A percentile compares a stretch with the other conserved stretches of the same genome.
Evolutionary conservation across 2,113 vertebrate genomes (phyloP).

Genomic region (Polypterus bichir): DNA sequence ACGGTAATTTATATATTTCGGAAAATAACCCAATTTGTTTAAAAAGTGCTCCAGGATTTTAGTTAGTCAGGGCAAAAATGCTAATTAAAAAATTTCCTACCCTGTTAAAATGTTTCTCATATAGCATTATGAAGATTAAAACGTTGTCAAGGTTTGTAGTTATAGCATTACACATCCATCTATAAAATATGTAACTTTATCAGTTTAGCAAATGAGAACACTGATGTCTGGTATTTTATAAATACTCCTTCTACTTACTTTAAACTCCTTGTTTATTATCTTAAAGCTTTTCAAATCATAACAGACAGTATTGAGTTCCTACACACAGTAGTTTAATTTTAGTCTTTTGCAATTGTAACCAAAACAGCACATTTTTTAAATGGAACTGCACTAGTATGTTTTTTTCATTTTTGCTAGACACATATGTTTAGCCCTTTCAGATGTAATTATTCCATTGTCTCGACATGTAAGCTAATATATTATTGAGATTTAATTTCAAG

Average conservation of each 20-base stretch:
- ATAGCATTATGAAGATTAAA: too few relatives aligned
- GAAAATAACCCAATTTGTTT: too few relatives aligned
- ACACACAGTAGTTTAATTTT: slow-evolving; percentile 15
- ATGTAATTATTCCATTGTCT: slow-evolving; percentile 37
- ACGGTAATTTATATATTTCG: too few relatives aligned
- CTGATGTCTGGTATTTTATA: slow-evolving; percentile 16
- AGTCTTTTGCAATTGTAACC: slow-evolving; percentile 30
- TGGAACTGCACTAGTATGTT: slow-evolving; percentile 28
- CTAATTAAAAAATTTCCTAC: too few relatives aligned
- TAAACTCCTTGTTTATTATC: slow-evolving; percentile 1
- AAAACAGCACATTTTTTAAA: slow-evolving; percentile 42
- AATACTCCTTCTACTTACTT: slow-evolving; percentile 31
- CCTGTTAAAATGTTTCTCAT: too few relatives aligned
- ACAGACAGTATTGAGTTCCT: slow-evolving; percentile 17
- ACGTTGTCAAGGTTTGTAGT: too few relatives aligned
- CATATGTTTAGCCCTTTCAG: slow-evolving; percentile 25
- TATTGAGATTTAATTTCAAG: slow-evolving; percentile 27
- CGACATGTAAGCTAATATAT: slow-evolving; percentile 39
- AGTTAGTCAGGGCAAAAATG: too few relatives aligned
- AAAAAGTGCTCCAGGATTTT: too few relatives aligned
- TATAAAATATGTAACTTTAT: too few relatives aligned
- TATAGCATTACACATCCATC: too few relatives aligned
- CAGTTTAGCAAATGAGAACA: background rate
- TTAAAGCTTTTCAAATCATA: slow-evolving; percentile 8
- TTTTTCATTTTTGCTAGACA: slow-evolving; percentile 11